Evolutionary conservation across 2,888 invertebrate genomes (phyloP).

Genomic region (Lochmaea capreae): DNA sequence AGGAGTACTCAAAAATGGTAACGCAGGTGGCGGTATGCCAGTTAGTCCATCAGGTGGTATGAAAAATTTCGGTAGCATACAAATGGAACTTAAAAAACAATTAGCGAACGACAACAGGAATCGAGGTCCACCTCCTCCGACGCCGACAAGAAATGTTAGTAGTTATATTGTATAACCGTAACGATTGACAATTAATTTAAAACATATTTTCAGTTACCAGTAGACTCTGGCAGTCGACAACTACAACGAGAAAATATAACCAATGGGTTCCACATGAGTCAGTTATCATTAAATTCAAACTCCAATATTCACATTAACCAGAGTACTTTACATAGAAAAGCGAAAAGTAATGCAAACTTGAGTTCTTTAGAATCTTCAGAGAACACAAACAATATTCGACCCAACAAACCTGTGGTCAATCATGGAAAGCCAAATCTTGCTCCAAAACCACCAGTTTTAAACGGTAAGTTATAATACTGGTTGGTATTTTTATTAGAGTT

Average conservation of each 20-base stretch:
- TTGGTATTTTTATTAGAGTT: background rate
- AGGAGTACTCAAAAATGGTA: conserved; percentile 23
- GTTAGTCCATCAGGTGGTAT: conserved; percentile 19
- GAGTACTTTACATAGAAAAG: conserved; percentile 63
- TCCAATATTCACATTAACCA: conserved; percentile 50
- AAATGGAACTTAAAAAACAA: conserved; percentile 63
- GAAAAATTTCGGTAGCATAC: conserved; percentile 25
- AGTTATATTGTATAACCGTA: background rate
- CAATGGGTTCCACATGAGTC: conserved; percentile 49
- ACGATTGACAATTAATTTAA: background rate
- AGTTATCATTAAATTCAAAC: conserved; percentile 45
- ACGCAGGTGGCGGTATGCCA: background rate
- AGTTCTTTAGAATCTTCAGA: conserved; percentile 53
- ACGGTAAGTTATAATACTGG: conserved; percentile 54
- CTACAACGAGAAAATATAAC: conserved; percentile 42
- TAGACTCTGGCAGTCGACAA: conserved; percentile 38
- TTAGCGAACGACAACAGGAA: conserved; percentile 66
- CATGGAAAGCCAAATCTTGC: conserved; percentile 87
- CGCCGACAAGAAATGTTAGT: conserved; percentile 70
- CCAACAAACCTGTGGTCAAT: conserved; percentile 66
- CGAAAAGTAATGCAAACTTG: conserved; percentile 62
- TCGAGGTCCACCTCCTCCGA: conserved; percentile 85
- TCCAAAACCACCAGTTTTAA: conserved; percentile 81
- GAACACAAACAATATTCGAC: conserved; percentile 46
- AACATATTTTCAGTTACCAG: conserved; percentile 34